Conservation (phyloP, 2,113 vertebrate species). For the Meleagris gallopavo region DNA sequence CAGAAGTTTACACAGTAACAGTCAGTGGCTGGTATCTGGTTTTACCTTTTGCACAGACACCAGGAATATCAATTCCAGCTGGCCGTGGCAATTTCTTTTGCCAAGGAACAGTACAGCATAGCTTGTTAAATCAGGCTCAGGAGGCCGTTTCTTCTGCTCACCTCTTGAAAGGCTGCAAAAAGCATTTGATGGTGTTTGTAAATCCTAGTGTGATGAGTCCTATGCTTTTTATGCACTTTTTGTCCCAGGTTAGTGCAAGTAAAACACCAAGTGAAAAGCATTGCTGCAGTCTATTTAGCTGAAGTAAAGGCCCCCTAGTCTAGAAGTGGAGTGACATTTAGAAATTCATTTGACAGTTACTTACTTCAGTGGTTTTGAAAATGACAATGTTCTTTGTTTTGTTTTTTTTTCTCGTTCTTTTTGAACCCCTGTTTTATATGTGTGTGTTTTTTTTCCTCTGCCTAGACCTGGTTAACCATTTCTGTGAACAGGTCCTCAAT, state of each 20-base stretch:
- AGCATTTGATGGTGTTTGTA: not conserved
- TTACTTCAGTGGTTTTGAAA: conserved; percentile 28
- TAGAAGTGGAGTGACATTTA: not conserved
- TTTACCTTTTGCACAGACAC: not conserved
- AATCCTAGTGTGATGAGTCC: not conserved
- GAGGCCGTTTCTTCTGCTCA: not conserved
- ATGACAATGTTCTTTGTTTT: conserved; percentile 71
- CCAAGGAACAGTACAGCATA: not conserved
- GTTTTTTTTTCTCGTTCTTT: conserved; percentile 75
- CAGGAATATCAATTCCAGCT: not conserved
- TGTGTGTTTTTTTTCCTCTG: conserved; percentile 76
- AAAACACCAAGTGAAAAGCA: not conserved
- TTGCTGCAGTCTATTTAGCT: not conserved
- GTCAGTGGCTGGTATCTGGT: not conserved
- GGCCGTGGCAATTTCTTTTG: not conserved
- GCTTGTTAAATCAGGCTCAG: not conserved
- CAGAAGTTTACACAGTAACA: rapidly evolving
- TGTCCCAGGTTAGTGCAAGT: not conserved
- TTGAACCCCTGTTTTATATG: conserved; percentile 74
- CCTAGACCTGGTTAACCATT: conserved; percentile 92
- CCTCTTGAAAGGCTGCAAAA: not conserved
- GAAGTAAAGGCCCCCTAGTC: not conserved
- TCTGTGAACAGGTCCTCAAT: conserved; percentile 96
- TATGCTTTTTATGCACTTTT: not conserved
- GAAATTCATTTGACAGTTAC: not conserved